These are phyloP conservation scores for Idaea aversata DNA, from an alignment of 2,888 invertebrate genomes.

Conservation along the genomic window DNA sequence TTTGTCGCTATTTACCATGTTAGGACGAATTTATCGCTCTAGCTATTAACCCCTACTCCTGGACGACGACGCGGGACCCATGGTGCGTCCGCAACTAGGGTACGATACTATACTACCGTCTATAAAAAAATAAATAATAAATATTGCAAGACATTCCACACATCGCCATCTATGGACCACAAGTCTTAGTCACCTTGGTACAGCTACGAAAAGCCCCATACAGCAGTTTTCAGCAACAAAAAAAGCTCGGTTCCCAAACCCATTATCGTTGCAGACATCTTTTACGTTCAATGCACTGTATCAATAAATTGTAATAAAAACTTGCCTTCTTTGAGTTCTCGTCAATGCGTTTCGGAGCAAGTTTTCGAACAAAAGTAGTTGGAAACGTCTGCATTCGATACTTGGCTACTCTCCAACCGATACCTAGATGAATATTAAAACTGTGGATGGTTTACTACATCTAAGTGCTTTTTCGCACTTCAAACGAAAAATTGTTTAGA, in stretches of 20 bases:
- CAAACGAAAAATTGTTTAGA: neutral
- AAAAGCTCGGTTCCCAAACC: neutral
- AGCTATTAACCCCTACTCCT: too few species aligned
- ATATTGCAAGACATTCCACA: too few species aligned
- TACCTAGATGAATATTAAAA: constrained; percentile 29
- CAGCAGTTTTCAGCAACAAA: neutral
- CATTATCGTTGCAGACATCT: constrained; percentile 6
- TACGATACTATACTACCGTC: too few species aligned
- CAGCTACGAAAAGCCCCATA: neutral
- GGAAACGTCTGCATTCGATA: constrained; percentile 54
- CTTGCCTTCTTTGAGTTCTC: constrained; percentile 36
- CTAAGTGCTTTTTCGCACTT: constrained; percentile 4
- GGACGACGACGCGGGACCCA: too few species aligned
- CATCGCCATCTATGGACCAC: too few species aligned
- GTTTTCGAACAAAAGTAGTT: constrained; percentile 52
- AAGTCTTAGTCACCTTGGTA: too few species aligned
- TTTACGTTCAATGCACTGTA: constrained; percentile 18
- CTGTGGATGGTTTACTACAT: constrained; percentile 10
- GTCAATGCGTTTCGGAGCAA: constrained; percentile 57
- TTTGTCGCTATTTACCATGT: too few species aligned
- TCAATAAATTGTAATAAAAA: constrained; percentile 50
- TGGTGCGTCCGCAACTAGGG: too few species aligned
- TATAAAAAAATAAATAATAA: too few species aligned
- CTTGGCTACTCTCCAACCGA: constrained; percentile 56
- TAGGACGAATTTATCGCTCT: too few species aligned